Evolutionary conservation across 2,888 invertebrate species (phyloP), one percentile per base, ranked within the genome.

Genomic region (Allygus modestus): DNA sequence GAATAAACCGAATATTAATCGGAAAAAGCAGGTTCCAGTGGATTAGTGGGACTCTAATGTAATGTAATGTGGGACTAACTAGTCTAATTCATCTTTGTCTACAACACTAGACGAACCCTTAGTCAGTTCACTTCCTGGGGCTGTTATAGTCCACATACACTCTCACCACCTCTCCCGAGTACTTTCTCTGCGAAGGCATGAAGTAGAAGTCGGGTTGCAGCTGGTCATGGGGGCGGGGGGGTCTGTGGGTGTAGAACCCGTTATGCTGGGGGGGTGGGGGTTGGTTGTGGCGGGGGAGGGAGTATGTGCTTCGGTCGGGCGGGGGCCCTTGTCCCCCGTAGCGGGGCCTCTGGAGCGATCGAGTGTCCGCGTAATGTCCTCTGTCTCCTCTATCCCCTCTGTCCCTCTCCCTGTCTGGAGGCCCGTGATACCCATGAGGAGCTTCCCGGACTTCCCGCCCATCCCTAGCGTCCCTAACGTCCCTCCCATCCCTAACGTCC

Each of bases 181-280:
- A 97, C 91, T 97, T 97, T 86, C 98, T 92, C 90, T 98, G 98
- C 86, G 97, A 97, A 71, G 97, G 97, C 97, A 98, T 97, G 91
- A 97, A 98, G 91, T 98, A 98, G 91, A 97, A 97, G 91, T 98
- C 97, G 0, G 97, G 95, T 88, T 95, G 94, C 87, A 94, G 90
- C 20, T 87, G 87, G 65, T 88, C 88, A 58, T 88, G 86, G 7
- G 87, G 88, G 79, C 89, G 87, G 9, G 90, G 88, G 87, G 91
- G 90, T 84, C 91, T 86, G 84, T 88, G 88, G n/a, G 88, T 88
- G 85, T 89, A 88, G 81, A 89, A 89, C 51, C 89, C 89, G 69
- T 88, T 87, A 71, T 87, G 87, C n/a, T 87, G 89, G 79, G 90
- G 89, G 12, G 85, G 86, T 4, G 85, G 86, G 4, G 86, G 88